Base-by-base conservation (phyloP, 2,888 invertebrate genomes). In the Rhyacophila evoluta region DNA sequence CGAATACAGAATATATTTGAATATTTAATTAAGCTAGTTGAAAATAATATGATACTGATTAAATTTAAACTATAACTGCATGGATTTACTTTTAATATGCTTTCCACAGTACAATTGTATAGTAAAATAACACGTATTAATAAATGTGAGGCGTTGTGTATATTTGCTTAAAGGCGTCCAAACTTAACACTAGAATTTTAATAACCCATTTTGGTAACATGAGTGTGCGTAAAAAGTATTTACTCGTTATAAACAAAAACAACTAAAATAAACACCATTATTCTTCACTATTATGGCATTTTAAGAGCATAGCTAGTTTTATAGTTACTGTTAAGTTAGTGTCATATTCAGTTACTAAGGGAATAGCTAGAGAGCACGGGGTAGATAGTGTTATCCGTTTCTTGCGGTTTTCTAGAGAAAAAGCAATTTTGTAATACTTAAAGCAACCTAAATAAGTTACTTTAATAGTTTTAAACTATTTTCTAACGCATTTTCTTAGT, bases 261-360 rank as follows among this genome's bases (percentile, higher is more conserved):
- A 25, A 55, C 25, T 55, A 55, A 55, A 55, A 55, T 55, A 19
- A 19, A 55, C 55, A 55, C 19, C 19, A 55, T 55, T 55, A 55
- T 19, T 55, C 55, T 10, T 25, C 55, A 55, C 55, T 55, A 55
- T 55, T 55, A 25, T 15, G 55, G 8, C 2, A 25, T 55, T 55
- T 55, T 55, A 55, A 55, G 19, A 55, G 55, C 55, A 55, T 55
- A 19, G 55, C 55, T 25, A 55, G 55, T 55, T 55, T 55, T 19
- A 55, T 55, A 55, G 55, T 41, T 41, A 41, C 15, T 3, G 41
- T 15, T 19, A 19, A 41, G 41, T 55, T 55, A 55, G 55, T 25
- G 12, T 55, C 55, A 19, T 19, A 55, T 55, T 55, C 15, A 19
- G 55, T 15, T 55, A 10, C 15, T 19, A 55, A 19, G 55, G 55